Conservation (phyloP, 2,113 vertebrate species). For the Eptesicus fuscus region DNA sequence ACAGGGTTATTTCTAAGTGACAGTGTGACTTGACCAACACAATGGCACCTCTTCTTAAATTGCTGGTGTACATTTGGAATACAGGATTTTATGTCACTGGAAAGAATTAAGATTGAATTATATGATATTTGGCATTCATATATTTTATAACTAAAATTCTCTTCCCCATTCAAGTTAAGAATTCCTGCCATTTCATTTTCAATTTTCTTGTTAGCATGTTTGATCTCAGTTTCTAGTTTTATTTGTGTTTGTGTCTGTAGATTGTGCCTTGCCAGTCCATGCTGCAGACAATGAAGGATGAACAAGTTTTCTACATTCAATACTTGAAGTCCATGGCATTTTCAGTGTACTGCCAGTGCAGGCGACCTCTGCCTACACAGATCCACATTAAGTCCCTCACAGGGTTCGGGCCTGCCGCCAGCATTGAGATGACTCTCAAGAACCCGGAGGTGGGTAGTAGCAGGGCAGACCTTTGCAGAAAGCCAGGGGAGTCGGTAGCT, state of each 20-base stretch:
- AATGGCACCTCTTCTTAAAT: not conserved
- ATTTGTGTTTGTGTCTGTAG: slow-evolving; percentile 72
- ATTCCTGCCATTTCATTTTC: not conserved
- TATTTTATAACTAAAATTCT: not conserved
- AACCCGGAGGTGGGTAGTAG: slow-evolving; percentile 87
- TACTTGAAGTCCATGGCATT: slow-evolving; percentile 97
- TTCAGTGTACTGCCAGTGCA: slow-evolving; percentile 96
- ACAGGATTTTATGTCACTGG: not conserved
- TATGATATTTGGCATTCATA: not conserved
- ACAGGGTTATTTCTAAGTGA: not conserved
- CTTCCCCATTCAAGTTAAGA: not conserved
- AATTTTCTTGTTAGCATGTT: not conserved
- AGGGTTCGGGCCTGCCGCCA: slow-evolving; percentile 95
- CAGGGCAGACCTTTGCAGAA: not conserved
- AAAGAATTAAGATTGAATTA: not conserved
- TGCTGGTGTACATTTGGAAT: not conserved
- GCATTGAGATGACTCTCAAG: slow-evolving; percentile 89
- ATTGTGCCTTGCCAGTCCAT: slow-evolving; percentile 97
- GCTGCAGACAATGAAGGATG: slow-evolving; percentile 95
- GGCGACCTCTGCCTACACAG: slow-evolving; percentile 91
- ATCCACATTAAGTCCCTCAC: slow-evolving; percentile 97
- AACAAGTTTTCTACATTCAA: slow-evolving; percentile 94
- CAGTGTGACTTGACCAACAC: not conserved
- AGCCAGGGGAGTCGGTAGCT: not conserved
- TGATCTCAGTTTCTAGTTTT: not conserved